These are phyloP conservation scores for Paedocypris micromegethes DNA, from an alignment of 2,797 vertebrate genomes.

Conservation along the genomic window DNA sequence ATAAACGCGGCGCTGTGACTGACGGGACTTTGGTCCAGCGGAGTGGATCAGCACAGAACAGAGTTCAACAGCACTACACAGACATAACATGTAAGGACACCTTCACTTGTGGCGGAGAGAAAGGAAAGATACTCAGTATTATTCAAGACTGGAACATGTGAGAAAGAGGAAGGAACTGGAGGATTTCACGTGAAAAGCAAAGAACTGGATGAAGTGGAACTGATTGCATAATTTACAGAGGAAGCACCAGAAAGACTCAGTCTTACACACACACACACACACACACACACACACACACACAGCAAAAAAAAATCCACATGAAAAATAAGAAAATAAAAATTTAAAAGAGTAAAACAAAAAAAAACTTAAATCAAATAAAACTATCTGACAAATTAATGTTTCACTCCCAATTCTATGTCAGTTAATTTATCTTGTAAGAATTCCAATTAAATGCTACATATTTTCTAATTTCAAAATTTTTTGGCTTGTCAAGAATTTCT, in stretches of 20 bases:
- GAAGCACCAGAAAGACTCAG: not conserved
- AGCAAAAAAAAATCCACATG: not conserved
- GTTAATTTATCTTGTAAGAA: too few species aligned
- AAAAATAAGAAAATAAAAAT: not conserved
- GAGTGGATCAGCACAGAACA: conserved; percentile 8
- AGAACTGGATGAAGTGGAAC: not conserved
- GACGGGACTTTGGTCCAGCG: conserved; percentile 39
- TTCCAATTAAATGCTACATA: too few species aligned
- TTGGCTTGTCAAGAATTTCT: too few species aligned
- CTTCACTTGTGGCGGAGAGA: not conserved
- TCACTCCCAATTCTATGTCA: too few species aligned
- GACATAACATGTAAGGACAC: not conserved
- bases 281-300: not conserved
- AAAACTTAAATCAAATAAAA: not conserved
- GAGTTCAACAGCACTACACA: conserved; percentile 26
- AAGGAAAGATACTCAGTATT: not conserved
- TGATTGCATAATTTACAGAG: conserved; percentile 26
- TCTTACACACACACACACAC: not conserved
- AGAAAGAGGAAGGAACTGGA: conserved; percentile 5
- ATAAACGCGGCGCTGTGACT: conserved; percentile 36
- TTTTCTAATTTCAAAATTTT: too few species aligned
- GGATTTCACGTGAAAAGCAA: not conserved
- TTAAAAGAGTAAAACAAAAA: not conserved
- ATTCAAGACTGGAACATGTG: not conserved
- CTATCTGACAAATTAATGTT: too few species aligned